Conservation (phyloP, 1,140 invertebrate genomes). For the Pseudomyrmex sp. region DNA sequence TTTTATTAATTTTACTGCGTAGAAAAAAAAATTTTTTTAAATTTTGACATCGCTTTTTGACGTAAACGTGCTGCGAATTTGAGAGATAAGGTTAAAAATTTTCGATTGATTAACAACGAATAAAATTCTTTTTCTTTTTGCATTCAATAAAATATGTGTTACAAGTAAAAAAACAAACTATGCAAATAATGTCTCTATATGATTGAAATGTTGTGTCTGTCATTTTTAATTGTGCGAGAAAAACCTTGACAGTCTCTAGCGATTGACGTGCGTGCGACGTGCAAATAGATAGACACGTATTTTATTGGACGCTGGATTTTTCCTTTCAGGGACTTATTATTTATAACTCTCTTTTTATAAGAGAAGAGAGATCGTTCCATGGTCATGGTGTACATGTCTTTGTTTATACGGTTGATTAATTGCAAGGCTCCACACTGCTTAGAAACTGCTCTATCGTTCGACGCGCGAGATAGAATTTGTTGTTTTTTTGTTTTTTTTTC, state of each 20-base stretch:
- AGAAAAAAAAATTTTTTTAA: neutral
- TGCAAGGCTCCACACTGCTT: slow-evolving; percentile 27
- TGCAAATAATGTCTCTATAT: too few species aligned
- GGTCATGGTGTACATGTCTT: slow-evolving; percentile 40
- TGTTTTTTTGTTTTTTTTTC: slow-evolving; percentile 72
- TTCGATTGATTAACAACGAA: too few species aligned
- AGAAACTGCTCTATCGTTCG: slow-evolving; percentile 25
- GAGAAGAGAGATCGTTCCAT: neutral
- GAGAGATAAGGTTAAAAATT: too few species aligned
- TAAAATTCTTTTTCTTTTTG: too few species aligned
- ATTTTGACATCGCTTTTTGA: neutral
- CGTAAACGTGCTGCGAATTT: too few species aligned
- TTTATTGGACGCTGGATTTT: slow-evolving; percentile 24
- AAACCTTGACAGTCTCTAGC: neutral
- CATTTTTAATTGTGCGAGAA: too few species aligned
- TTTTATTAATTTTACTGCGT: neutral
- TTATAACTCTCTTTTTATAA: slow-evolving; percentile 53
- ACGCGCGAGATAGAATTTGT: neutral
- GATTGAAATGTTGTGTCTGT: too few species aligned
- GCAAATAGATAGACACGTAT: neutral
- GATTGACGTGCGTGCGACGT: neutral
- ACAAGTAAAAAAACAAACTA: too few species aligned
- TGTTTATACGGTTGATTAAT: slow-evolving; percentile 52
- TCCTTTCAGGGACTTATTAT: slow-evolving; percentile 43
- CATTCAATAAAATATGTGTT: too few species aligned